phyloP scores from a whole-genome alignment of 2,888 invertebrate genomes.

The Limnephilus marmoratus region DNA sequence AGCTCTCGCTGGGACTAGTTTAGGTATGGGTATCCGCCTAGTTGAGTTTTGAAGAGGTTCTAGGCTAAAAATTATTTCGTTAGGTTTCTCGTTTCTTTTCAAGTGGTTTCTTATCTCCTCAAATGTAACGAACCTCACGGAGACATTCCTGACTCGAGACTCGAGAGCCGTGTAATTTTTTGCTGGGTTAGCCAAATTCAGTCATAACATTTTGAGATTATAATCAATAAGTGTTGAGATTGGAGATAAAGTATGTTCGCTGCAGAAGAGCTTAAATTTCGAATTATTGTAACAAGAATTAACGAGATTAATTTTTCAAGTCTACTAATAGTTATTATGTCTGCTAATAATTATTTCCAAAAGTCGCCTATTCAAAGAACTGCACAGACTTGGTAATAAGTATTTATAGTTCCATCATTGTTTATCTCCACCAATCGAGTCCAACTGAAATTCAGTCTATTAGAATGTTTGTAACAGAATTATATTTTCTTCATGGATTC shows the following conservation, averaged over 20 bases:
- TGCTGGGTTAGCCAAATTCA: neutral
- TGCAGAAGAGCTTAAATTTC: neutral
- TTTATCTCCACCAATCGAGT: too few species aligned
- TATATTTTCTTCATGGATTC: too few species aligned
- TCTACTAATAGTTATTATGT: too few species aligned
- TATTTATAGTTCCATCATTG: too few species aligned
- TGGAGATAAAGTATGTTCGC: neutral
- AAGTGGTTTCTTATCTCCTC: constrained; percentile 17
- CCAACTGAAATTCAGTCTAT: too few species aligned
- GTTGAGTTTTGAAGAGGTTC: neutral
- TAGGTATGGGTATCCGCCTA: neutral
- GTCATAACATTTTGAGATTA: neutral
- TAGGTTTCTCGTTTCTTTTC: neutral
- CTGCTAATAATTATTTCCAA: too few species aligned
- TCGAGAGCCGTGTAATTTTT: neutral
- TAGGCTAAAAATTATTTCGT: neutral
- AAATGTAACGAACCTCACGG: neutral
- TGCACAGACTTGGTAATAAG: too few species aligned
- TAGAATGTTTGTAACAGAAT: too few species aligned
- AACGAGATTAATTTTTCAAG: too few species aligned
- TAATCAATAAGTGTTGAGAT: neutral
- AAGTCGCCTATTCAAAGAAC: too few species aligned
- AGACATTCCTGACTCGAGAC: neutral
- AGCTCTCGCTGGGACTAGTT: too few species aligned
- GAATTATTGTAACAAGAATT: neutral